phyloP scores from a whole-genome alignment of 2,888 invertebrate genomes.

The Drosophila siamana region DNA sequence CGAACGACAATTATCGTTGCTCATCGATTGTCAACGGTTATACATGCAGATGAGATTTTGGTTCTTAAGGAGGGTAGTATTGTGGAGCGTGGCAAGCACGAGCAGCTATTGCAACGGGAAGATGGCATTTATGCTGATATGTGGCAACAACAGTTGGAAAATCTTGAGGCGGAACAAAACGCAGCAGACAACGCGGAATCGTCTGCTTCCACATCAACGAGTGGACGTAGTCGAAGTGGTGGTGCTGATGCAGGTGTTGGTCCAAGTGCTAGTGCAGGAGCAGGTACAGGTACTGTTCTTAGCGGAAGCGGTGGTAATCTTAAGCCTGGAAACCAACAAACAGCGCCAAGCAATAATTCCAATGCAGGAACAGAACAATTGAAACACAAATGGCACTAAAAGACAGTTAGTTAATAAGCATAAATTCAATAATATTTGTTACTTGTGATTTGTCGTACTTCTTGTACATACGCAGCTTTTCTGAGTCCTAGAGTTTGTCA shows the following conservation, averaged over 20 bases:
- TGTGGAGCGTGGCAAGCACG: slow-evolving; percentile 93
- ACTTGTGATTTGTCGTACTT: slow-evolving; percentile 63
- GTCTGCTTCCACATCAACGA: slow-evolving; percentile 3
- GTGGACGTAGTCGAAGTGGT: slow-evolving; percentile 16
- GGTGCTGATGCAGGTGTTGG: slow-evolving; percentile 41
- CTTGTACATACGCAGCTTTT: slow-evolving; percentile 48
- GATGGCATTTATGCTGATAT: slow-evolving; percentile 94
- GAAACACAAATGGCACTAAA: slow-evolving; percentile 40
- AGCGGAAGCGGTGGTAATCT: neutral
- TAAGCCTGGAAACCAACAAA: neutral
- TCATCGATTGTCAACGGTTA: slow-evolving; percentile 96
- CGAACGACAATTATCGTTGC: slow-evolving; percentile 97
- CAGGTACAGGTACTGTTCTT: neutral
- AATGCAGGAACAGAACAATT: slow-evolving; percentile 62
- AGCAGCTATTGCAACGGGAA: slow-evolving; percentile 88
- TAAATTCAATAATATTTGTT: slow-evolving; percentile 46
- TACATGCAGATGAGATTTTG: slow-evolving; percentile 97
- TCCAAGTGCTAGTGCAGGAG: slow-evolving; percentile 49
- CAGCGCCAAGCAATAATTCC: neutral
- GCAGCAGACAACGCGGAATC: slow-evolving; percentile 28
- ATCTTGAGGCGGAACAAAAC: slow-evolving; percentile 76
- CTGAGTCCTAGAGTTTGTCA: slow-evolving; percentile 55
- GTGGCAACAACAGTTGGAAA: slow-evolving; percentile 95
- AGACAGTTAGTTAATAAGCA: slow-evolving; percentile 29
- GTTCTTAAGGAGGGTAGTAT: slow-evolving; percentile 96